Percentiles rank a stretch among this genome's conserved stretches.
Conservation (phyloP, 2,113 vertebrate genomes). For the Esox niger region DNA sequence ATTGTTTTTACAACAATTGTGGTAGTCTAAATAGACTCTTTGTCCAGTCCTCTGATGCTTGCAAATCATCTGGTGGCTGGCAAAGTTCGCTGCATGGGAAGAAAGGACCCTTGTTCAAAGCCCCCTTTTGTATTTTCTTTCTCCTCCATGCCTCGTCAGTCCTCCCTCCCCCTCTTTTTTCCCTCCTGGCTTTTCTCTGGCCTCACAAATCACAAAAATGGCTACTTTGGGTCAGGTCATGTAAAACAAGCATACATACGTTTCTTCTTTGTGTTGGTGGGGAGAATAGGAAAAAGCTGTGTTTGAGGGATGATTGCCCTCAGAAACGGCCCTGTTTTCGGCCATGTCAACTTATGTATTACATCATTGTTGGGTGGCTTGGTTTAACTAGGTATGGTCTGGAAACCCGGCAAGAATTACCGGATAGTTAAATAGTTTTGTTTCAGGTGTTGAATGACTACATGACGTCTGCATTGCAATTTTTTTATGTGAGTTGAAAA, state of each 20-base stretch:
- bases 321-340: slow-evolving; percentile 15
- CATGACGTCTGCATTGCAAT: no score
- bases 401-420: not conserved
- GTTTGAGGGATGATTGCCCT: slow-evolving; percentile 58
- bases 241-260: slow-evolving; percentile 64
- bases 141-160: slow-evolving; percentile 47
- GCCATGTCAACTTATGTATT: no score
- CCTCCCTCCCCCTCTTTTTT: slow-evolving; percentile 30
- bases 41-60: slow-evolving; percentile 50
- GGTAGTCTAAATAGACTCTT: no score
- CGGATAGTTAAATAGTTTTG: not conserved
- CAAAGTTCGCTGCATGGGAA: slow-evolving; percentile 51
- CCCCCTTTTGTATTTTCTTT: slow-evolving; percentile 64
- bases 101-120: slow-evolving; percentile 55
- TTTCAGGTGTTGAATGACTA: no score
- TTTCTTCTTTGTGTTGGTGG: slow-evolving; percentile 65
- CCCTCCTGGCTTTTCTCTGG: slow-evolving; percentile 40
- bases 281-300: slow-evolving; percentile 45
- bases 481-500: no score
- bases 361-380: no score
- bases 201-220: slow-evolving; percentile 65
- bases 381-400: no score
- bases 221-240: slow-evolving; percentile 63
- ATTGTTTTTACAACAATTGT: no score
- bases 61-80: slow-evolving; percentile 45